A percentile compares a stretch with the other conserved stretches of the same genome.
phyloP scores from a whole-genome alignment of 1,140 invertebrate genomes.

The Procambarus clarkii region DNA sequence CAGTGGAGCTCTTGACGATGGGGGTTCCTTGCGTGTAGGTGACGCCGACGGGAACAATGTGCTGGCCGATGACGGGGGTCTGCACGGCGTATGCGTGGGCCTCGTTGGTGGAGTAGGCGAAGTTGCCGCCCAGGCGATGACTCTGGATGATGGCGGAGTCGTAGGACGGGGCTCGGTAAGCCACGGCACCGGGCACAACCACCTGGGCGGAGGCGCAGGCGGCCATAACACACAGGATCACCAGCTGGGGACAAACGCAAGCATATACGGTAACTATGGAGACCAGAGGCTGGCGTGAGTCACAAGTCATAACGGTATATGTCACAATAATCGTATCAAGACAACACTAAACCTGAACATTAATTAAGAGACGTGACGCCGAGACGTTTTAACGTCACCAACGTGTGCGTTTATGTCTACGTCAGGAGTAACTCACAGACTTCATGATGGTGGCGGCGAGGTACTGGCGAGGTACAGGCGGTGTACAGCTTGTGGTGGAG shows the following conservation, averaged over 20 bases:
- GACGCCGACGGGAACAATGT: constrained; percentile 74
- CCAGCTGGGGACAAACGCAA: constrained; percentile 19
- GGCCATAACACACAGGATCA: constrained; percentile 69
- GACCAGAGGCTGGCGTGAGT: no score
- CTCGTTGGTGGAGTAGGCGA: constrained; percentile 79
- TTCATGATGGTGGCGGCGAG: constrained; percentile 42
- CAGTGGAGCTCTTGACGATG: constrained; percentile 67
- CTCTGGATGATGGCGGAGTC: constrained; percentile 79
- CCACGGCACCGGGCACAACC: constrained; percentile 72
- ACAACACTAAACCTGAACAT: no score
- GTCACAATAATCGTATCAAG: no score
- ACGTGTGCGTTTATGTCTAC: no score
- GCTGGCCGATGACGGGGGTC: constrained; percentile 76
- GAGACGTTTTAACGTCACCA: no score
- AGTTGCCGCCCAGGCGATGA: constrained; percentile 79
- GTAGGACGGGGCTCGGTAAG: constrained; percentile 77
- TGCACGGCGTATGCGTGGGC: constrained; percentile 78
- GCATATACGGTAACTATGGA: background rate
- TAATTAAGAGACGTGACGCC: no score
- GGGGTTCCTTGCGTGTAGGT: constrained; percentile 65
- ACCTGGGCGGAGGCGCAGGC: constrained; percentile 73
- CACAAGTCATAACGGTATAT: no score
- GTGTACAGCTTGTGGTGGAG: constrained; percentile 45
- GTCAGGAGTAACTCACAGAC: constrained; percentile 37
- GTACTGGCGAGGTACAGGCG: constrained; percentile 9